Conservation (phyloP, 2,113 vertebrate genomes). For the Phalacrocorax pelagicus region DNA sequence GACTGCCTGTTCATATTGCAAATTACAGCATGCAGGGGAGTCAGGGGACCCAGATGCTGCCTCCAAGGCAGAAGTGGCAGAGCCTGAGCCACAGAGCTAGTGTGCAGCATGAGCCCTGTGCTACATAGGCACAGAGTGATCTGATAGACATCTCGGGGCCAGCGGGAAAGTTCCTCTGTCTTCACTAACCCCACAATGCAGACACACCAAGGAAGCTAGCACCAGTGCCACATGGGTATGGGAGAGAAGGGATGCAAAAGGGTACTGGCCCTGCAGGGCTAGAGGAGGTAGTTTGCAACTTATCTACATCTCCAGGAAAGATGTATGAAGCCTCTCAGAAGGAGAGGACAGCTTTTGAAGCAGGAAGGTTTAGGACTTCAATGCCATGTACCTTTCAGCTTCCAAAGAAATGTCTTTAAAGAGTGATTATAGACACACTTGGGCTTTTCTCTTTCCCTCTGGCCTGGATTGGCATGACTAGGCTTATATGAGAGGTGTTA, state of each 20-base stretch:
- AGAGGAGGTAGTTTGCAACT: neutral
- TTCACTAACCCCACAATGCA: accelerated
- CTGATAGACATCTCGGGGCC: neutral
- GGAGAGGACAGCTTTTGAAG: neutral
- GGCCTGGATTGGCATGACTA: too few relatives aligned
- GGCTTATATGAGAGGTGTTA: neutral
- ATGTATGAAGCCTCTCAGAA: neutral
- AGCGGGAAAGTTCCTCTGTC: neutral
- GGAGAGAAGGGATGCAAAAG: neutral
- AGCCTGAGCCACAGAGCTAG: neutral
- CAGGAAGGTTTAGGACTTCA: neutral
- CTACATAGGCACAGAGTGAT: neutral
- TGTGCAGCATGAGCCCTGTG: neutral
- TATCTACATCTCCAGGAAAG: neutral
- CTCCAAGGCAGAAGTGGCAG: neutral
- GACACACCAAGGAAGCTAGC: neutral
- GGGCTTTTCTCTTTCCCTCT: neutral
- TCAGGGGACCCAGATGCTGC: neutral
- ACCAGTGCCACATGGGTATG: accelerated
- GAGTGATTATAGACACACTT: neutral
- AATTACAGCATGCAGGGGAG: neutral
- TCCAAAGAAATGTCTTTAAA: neutral
- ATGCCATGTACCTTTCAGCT: neutral
- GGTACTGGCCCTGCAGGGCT: neutral
- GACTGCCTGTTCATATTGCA: neutral